Evolutionary conservation across 1,140 invertebrate genomes (phyloP).

Genomic region (Cataglyphis hispanica): DNA sequence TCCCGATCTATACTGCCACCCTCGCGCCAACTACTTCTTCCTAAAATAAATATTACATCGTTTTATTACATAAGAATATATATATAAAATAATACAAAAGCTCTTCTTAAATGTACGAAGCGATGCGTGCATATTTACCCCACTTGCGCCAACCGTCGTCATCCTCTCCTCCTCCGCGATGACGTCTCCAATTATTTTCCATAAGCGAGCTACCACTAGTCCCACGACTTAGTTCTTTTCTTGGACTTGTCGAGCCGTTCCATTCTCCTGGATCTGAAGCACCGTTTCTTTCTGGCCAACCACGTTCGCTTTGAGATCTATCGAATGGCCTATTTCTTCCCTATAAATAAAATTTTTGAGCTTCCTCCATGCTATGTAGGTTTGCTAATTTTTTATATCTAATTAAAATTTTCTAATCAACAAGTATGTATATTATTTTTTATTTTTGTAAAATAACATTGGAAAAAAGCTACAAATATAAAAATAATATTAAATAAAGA

Average conservation of each 20-base stretch:
- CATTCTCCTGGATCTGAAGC: slow-evolving; percentile 88
- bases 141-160: slow-evolving; percentile 90
- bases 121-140: slow-evolving; percentile 82
- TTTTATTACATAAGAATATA: background rate
- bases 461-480: background rate
- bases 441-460: background rate
- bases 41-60: slow-evolving; percentile 70
- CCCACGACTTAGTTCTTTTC: slow-evolving; percentile 88
- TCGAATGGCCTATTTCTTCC: slow-evolving; percentile 83
- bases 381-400: background rate
- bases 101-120: too few relatives aligned
- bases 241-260: slow-evolving; percentile 88
- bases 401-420: slow-evolving; percentile 2
- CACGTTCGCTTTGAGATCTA: slow-evolving; percentile 85
- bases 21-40: slow-evolving; percentile 89
- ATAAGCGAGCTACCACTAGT: slow-evolving; percentile 86
- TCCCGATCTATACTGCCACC: slow-evolving; percentile 86
- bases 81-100: background rate
- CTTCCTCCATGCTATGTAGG: background rate
- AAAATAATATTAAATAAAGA: slow-evolving; percentile 9
- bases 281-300: slow-evolving; percentile 89
- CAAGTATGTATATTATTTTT: background rate
- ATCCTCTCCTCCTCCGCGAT: slow-evolving; percentile 87
- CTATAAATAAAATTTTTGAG: slow-evolving; percentile 67
- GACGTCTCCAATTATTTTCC: slow-evolving; percentile 89